A percentile compares a stretch with the other conserved stretches of the same genome.
phyloP scores from a whole-genome alignment of 2,113 vertebrate species.

The Myanophis thanlyinensis region DNA sequence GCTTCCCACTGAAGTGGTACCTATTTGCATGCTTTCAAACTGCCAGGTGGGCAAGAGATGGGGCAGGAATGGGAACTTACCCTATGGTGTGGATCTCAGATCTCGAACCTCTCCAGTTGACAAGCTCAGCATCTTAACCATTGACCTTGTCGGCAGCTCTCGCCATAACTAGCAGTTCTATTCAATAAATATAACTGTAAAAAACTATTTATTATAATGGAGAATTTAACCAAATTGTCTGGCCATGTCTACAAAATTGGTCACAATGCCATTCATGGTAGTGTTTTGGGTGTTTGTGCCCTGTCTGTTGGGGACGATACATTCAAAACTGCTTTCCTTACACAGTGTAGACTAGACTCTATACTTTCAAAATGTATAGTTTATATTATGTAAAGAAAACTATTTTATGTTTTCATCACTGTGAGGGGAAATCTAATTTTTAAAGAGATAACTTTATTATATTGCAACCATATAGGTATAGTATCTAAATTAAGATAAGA shows the following conservation, averaged over 20 bases:
- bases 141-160: not conserved
- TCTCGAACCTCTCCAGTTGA: too few relatives aligned
- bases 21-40: not conserved
- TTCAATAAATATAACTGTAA: not conserved
- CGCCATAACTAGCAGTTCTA: not conserved
- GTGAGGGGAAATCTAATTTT: not conserved
- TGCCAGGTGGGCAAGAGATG: not conserved
- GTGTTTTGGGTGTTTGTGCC: not conserved
- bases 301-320: not conserved
- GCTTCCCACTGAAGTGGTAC: not conserved
- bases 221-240: not conserved
- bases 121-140: not conserved
- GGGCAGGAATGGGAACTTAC: not conserved
- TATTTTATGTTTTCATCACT: not conserved
- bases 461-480: not conserved
- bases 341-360: not conserved
- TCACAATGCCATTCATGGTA: not conserved
- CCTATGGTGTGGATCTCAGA: not conserved
- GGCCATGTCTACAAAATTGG: not conserved
- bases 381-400: not conserved
- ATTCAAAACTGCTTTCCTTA: not conserved
- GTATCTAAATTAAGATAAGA: not conserved
- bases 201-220: not conserved
- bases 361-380: not conserved
- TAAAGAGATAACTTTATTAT: not conserved